A percentile compares a stretch with the other conserved stretches of the same genome.
phyloP scores from a whole-genome alignment of 2,113 vertebrate genomes.

The Condylura cristata region DNA sequence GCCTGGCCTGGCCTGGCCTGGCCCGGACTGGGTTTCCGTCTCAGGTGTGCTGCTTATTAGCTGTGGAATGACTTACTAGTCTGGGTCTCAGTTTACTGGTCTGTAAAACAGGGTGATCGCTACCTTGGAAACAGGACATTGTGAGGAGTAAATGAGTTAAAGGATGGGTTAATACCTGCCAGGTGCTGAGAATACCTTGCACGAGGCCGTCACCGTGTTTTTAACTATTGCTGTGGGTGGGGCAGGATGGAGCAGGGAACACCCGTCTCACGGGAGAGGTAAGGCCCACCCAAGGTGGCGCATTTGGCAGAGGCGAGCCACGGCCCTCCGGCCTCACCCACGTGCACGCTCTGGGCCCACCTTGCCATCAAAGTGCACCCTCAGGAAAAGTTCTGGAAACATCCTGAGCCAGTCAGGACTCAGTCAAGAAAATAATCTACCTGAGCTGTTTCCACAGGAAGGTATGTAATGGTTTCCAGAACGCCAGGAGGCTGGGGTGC shows the following conservation, averaged over 20 bases:
- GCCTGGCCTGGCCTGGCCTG: background rate
- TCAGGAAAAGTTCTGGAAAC: too few relatives aligned
- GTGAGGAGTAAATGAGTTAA: background rate
- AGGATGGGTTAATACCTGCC: fast-evolving
- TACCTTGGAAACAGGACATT: background rate
- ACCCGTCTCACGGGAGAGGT: background rate
- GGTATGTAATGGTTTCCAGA: background rate
- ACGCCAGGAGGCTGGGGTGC: background rate
- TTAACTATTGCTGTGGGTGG: background rate
- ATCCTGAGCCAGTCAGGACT: background rate
- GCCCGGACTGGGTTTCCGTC: background rate
- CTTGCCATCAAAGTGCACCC: background rate
- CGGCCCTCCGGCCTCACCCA: background rate
- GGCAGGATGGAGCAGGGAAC: too few relatives aligned
- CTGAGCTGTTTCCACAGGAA: background rate
- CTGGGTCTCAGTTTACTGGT: background rate
- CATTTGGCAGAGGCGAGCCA: background rate
- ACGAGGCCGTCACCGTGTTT: too few relatives aligned
- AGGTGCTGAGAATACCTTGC: background rate
- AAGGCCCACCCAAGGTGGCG: background rate
- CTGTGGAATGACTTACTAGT: background rate
- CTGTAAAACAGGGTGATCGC: background rate
- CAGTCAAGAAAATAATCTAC: background rate
- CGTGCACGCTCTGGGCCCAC: fast-evolving
- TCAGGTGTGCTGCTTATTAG: background rate